Percentiles rank a stretch among this genome's conserved stretches.
Conservation (phyloP, 2,113 vertebrate genomes). For the Strix aluco region DNA sequence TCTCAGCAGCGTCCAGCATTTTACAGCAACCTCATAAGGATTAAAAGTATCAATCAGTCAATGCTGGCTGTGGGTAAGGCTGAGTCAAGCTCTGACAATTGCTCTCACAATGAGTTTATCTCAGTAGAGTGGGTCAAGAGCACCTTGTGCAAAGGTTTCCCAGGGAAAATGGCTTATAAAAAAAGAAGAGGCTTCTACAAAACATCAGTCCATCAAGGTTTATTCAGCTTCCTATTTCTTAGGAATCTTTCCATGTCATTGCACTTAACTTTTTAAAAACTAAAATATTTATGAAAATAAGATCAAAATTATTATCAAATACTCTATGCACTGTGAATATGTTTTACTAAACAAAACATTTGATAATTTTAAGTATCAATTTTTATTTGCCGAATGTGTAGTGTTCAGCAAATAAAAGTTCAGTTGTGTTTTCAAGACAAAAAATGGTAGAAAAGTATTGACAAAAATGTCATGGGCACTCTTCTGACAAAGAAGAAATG, state of each 20-base stretch:
- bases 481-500: slow-evolving; percentile 7
- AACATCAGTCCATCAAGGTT: not conserved
- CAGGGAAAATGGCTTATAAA: not conserved
- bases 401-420: slow-evolving; percentile 6
- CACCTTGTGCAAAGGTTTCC: not conserved
- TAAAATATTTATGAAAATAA: not conserved
- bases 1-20: not conserved
- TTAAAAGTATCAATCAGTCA: not conserved
- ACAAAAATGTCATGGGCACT: not conserved
- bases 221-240: not conserved
- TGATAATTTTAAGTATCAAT: not conserved
- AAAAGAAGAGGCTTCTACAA: not conserved
- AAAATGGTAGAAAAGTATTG: not conserved
- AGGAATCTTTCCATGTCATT: not conserved
- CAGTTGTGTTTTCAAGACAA: not conserved
- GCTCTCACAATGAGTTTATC: not conserved
- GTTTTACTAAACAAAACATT: not conserved
- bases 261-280: not conserved
- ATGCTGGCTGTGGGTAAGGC: not conserved
- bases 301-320: not conserved
- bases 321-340: not conserved
- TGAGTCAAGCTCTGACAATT: not conserved
- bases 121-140: not conserved
- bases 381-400: not conserved
- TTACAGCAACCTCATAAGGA: not conserved